phyloP scores from a whole-genome alignment of 2,797 vertebrate genomes.

The Betta splendens region DNA sequence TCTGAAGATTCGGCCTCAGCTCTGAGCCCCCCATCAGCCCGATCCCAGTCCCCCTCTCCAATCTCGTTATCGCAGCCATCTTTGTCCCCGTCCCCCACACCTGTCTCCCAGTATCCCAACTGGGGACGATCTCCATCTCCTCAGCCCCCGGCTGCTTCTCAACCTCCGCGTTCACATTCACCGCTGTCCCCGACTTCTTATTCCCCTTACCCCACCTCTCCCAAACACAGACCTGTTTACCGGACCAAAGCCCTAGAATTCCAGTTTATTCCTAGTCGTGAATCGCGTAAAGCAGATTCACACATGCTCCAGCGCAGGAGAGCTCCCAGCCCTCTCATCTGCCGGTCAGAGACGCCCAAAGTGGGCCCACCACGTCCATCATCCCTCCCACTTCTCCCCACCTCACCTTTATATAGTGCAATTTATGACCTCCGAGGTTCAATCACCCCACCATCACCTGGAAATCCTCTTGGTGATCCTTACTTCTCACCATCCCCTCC shows the following conservation, averaged over 20 bases:
- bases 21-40: conserved; percentile 77
- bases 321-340: conserved; percentile 90
- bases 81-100: conserved; percentile 79
- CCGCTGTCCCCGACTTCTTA: conserved; percentile 78
- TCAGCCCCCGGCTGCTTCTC: conserved; percentile 70
- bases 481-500: conserved; percentile 85
- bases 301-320: conserved; percentile 84
- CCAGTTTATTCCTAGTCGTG: conserved; percentile 82
- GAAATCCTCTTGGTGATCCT: conserved; percentile 83
- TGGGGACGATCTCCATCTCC: conserved; percentile 82
- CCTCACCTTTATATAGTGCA: conserved; percentile 85
- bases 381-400: conserved; percentile 84
- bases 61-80: conserved; percentile 80
- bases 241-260: conserved; percentile 84
- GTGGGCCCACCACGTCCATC: conserved; percentile 88
- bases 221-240: conserved; percentile 85
- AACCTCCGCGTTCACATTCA: conserved; percentile 77
- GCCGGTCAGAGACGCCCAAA: conserved; percentile 87
- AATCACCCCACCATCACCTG: conserved; percentile 83
- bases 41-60: conserved; percentile 80
- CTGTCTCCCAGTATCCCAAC: conserved; percentile 82
- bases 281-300: conserved; percentile 80
- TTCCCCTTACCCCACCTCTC: conserved; percentile 81
- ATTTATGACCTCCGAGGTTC: conserved; percentile 89
- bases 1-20: conserved; percentile 81